Evolutionary conservation across 1,140 invertebrate genomes (phyloP), one percentile per base, ranked within the genome.

Genomic region (Temnothorax curvispinosus): DNA sequence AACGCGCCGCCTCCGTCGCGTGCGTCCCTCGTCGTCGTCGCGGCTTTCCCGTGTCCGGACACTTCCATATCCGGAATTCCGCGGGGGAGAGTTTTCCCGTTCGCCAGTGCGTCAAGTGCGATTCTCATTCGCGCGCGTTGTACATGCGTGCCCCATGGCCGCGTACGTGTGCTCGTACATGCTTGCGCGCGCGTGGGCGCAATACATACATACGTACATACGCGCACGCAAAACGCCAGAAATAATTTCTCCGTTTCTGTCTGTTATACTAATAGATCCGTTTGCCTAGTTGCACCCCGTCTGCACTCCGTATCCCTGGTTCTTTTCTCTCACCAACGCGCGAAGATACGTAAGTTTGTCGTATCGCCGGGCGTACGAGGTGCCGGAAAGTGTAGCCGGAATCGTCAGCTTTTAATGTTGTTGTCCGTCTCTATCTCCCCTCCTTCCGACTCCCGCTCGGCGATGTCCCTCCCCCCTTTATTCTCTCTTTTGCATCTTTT

Each of bases 41-140:
- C 35, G 38, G 2, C 21, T 56, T 56, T 69, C 35, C 21, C 21
- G 15, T 54, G 0, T 6, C 32, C 50, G 50, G 44, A 50, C 8
- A n/a, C 62, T 2, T 81, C 35, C 50, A 56, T 69, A 81, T 81
- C 47, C 38, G 64, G 77, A 81, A n/a, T 67, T 81, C 13, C 77
- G 64, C 64, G n/a, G 15, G 15, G 27, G 27, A 54, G 13, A 56
- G 27, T 32, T 27, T 38, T 3, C 13, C 2, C 47, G 11, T 35
- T 27, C 41, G 21, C 13, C n/a, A 27, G 27, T 27, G 21, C 38
- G 13, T 60, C 74, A 32, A 32, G 2, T 47, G 11, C 44, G 27
- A 21, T 27, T 27, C 27, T 27, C 27, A 18, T 8, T 38, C 18
- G 50, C 11, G 0, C 3, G 27, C 21, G 21, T 21, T 18, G 21